Conservation (phyloP, 2,797 vertebrate genomes). For the Brachymystax lenok region DNA sequence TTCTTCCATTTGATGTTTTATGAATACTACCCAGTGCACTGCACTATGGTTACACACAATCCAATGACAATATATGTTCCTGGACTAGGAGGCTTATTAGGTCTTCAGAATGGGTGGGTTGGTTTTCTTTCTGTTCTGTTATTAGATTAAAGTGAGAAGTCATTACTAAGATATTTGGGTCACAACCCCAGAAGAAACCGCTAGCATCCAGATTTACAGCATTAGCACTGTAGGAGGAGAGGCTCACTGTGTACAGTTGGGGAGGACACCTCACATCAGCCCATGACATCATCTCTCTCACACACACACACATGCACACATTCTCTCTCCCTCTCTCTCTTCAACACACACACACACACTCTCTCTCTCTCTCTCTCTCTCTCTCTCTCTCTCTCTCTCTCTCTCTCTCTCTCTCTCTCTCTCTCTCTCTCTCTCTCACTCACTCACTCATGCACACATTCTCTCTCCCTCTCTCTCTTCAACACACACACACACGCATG, state of each 20-base stretch:
- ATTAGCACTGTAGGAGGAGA: neutral
- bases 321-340: no score
- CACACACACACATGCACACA: no score
- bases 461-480: no score
- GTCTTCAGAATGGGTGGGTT: neutral
- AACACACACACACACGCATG: no score
- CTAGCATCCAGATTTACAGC: neutral
- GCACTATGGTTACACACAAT: neutral
- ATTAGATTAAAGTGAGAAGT: slow-evolving; percentile 69
- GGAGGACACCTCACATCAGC: slow-evolving; percentile 13
- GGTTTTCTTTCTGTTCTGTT: slow-evolving; percentile 48
- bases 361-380: no score
- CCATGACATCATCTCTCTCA: slow-evolving; percentile 56
- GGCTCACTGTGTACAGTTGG: neutral
- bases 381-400: no score
- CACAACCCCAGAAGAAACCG: slow-evolving; percentile 59
- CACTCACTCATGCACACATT: no score
- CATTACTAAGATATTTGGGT: slow-evolving; percentile 72
- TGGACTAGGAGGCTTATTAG: neutral
- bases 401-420: no score
- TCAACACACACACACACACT: no score
- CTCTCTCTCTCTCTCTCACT: no score
- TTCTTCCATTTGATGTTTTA: no score
- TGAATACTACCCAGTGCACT: neutral
- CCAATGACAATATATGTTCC: neutral